A percentile compares a stretch with the other conserved stretches of the same genome.
phyloP scores from a whole-genome alignment of 1,140 invertebrate genomes.

The Chlorops oryzae region DNA sequence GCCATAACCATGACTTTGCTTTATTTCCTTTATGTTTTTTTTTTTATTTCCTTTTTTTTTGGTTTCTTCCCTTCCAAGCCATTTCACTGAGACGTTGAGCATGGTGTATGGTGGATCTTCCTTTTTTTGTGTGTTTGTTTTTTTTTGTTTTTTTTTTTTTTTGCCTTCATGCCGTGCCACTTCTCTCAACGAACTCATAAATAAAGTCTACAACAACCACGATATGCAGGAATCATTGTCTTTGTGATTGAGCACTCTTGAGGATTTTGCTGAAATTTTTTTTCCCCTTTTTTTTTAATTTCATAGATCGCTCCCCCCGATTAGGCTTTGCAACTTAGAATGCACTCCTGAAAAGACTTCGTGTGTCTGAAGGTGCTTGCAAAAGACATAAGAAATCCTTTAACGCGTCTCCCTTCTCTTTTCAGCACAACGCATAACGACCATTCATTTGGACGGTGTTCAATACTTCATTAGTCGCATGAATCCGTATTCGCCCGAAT shows the following conservation, averaged over 20 bases:
- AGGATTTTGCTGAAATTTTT: conserved; percentile 20
- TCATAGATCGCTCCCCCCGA: conserved; percentile 15
- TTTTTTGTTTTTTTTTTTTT: not conserved
- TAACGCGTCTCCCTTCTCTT: conserved; percentile 40
- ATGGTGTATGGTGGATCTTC: not conserved
- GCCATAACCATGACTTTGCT: not conserved
- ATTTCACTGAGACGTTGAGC: no score
- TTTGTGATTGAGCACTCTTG: not conserved
- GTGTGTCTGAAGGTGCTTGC: no score
- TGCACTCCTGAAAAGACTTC: no score
- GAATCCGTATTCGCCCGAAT: conserved; percentile 79
- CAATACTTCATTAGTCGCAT: conserved; percentile 83
- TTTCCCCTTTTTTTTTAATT: conserved; percentile 1
- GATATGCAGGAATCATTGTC: not conserved
- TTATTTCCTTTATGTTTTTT: not conserved
- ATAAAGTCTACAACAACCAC: not conserved
- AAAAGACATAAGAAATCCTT: no score
- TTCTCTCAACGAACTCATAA: not conserved
- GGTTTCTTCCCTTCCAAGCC: no score
- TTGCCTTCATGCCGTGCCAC: not conserved
- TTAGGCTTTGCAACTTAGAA: conserved; percentile 1
- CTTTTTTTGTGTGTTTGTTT: not conserved
- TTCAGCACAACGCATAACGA: conserved; percentile 76
- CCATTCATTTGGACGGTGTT: conserved; percentile 74
- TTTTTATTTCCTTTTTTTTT: no score